Conservation (phyloP, 2,888 invertebrate species). For the Tillus elongatus region DNA sequence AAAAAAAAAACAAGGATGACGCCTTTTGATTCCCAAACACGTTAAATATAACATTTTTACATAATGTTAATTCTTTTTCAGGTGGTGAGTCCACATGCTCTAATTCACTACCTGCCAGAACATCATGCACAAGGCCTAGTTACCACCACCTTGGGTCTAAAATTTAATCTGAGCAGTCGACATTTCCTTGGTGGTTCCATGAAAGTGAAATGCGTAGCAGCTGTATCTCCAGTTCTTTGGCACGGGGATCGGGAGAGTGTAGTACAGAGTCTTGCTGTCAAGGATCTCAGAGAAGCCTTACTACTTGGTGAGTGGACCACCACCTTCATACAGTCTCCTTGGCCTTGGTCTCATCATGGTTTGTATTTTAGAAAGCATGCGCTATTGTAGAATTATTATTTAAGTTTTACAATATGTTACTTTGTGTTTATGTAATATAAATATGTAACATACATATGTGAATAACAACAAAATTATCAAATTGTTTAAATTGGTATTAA, state of each 20-base stretch:
- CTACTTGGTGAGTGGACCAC: slow-evolving; percentile 47
- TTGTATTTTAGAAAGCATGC: too few relatives aligned
- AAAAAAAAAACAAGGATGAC: too few relatives aligned
- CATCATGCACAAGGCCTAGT: slow-evolving; percentile 50
- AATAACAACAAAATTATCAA: too few relatives aligned
- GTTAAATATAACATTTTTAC: too few relatives aligned
- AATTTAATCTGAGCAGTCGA: slow-evolving; percentile 46
- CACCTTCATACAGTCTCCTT: slow-evolving; percentile 22
- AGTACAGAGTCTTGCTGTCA: slow-evolving; percentile 47
- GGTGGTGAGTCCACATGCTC: slow-evolving; percentile 44
- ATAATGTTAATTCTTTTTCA: too few relatives aligned
- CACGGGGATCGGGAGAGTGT: slow-evolving; percentile 51
- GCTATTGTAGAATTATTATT: too few relatives aligned
- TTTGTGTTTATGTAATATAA: too few relatives aligned
- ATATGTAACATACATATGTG: too few relatives aligned
- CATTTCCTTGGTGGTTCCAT: slow-evolving; percentile 53
- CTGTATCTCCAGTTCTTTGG: slow-evolving; percentile 52
- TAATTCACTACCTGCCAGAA: slow-evolving; percentile 47
- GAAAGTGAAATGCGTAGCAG: slow-evolving; percentile 53
- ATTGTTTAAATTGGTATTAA: too few relatives aligned
- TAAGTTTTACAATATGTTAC: too few relatives aligned
- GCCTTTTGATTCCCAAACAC: too few relatives aligned
- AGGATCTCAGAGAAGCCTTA: slow-evolving; percentile 53
- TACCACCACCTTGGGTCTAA: slow-evolving; percentile 50
- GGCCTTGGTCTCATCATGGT: too few relatives aligned